Base-by-base conservation (phyloP, 2,888 invertebrate species). In the Slavum lentiscoides region DNA sequence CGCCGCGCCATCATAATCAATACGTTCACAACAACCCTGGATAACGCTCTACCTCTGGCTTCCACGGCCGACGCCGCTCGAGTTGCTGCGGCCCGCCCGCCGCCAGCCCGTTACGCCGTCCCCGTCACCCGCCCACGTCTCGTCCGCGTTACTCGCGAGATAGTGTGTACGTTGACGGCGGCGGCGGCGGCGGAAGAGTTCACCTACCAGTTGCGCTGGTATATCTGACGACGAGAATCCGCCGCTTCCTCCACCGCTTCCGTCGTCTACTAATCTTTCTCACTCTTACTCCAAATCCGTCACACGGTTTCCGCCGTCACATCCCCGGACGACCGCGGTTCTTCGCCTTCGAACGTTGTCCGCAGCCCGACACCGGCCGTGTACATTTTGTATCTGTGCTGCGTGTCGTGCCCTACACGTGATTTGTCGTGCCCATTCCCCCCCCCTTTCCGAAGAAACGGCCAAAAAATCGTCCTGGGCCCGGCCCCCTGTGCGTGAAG, bases 1-100 rank as follows among this genome's bases (percentile, higher is more conserved):
- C 66, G 59, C 30, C 68, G 59, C 59, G 69, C 77, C 8, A 39
- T 7, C 62, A 80, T 80, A 80, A 80, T 80, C 77, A 80, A 80
- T 80, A 80, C 77, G 77, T 70, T 62, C 69, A 70, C 69, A 80
- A 80, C 77, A 80, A 80, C 77, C 77, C 77, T 80, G 77, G 77
- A 80, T 70, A 80, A 80, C 77, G 77, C 62, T 61, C 53, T 69
- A 61, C 69, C 53, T 62, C 62, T 61, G 62, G 21, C 69, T 69
- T 21, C 58, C 58, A 55, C 59, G 13, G 43, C 73, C 7, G 23
- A 39, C 15, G 58, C 55, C 21, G 62, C 39, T n/a, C 30, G 23
- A 62, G 30, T 23, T 62, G 43, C 53, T 17, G 30, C 17, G 6
- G 8, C 17, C n/a, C 64, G 15, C 19, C 70, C 30, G 17, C 66